Evolutionary conservation across 2,888 invertebrate genomes (phyloP).

Genomic region (Amblyjoppa proteus): DNA sequence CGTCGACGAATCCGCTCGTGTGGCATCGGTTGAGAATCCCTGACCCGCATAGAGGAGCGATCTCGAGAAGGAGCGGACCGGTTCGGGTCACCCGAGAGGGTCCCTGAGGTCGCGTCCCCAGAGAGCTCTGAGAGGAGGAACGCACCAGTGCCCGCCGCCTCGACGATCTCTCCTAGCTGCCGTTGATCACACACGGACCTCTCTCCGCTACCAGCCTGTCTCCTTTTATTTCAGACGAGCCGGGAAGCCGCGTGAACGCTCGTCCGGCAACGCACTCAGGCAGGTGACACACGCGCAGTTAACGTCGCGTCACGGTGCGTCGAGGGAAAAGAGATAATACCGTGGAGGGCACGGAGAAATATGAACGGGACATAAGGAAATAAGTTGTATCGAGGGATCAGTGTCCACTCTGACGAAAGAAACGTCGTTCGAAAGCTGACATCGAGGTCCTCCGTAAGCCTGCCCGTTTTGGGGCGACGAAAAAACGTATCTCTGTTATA

Average conservation of each 20-base stretch:
- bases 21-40: conserved; percentile 79
- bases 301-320: conserved; percentile 55
- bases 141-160: conserved; percentile 33
- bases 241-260: conserved; percentile 61
- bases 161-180: conserved; percentile 66
- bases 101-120: conserved; percentile 78
- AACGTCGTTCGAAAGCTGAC: conserved; percentile 58
- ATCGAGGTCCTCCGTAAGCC: conserved; percentile 48
- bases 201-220: background rate
- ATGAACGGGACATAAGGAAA: conserved; percentile 47
- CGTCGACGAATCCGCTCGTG: conserved; percentile 10
- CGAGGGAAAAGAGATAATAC: conserved; percentile 30
- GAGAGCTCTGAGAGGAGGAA: conserved; percentile 60
- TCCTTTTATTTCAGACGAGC: conserved; percentile 18
- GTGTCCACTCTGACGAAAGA: conserved; percentile 28
- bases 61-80: conserved; percentile 81
- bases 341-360: conserved; percentile 5
- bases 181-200: conserved; percentile 12
- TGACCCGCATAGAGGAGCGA: conserved; percentile 77
- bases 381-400: conserved; percentile 69
- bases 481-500: conserved; percentile 37
- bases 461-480: conserved; percentile 28
- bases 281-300: conserved; percentile 52
- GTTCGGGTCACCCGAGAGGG: conserved; percentile 81
- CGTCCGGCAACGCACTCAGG: conserved; percentile 33